phyloP scores from a whole-genome alignment of 37 sponge, comb jelly and placozoan species.

The Ephydatia muelleri region DNA sequence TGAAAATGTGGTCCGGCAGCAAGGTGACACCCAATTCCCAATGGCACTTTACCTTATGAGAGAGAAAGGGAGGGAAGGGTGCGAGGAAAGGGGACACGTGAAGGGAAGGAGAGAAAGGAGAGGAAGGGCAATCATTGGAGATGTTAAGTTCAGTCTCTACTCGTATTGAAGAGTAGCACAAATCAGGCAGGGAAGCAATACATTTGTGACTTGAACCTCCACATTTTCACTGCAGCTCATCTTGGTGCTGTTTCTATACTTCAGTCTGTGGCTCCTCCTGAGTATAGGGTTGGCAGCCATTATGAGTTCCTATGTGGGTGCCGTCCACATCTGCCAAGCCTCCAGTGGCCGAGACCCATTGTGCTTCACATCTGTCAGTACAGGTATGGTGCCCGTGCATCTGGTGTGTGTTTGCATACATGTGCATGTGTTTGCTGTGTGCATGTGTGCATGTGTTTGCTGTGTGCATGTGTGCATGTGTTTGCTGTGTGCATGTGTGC shows the following conservation, averaged over 20 bases:
- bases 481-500: no score
- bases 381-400: neutral
- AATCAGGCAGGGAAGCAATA: no score
- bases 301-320: slow-evolving; percentile 37
- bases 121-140: no score
- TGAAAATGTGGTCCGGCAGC: no score
- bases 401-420: neutral
- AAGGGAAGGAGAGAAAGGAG: neutral
- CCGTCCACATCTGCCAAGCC: slow-evolving; percentile 7
- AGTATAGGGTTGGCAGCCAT: slow-evolving; percentile 31
- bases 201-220: no score
- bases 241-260: slow-evolving; percentile 13
- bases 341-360: neutral
- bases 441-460: neutral
- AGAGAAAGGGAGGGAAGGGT: neutral
- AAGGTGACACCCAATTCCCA: no score
- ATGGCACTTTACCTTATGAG: no score
- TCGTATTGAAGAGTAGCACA: no score
- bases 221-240: slow-evolving; percentile 26
- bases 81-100: neutral
- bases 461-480: neutral
- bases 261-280: slow-evolving; percentile 49
- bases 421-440: neutral
- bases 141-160: no score
- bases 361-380: slow-evolving; percentile 39